Evolutionary conservation across 1,140 invertebrate species (phyloP).

Genomic region (Scaptomyza graminum): DNA sequence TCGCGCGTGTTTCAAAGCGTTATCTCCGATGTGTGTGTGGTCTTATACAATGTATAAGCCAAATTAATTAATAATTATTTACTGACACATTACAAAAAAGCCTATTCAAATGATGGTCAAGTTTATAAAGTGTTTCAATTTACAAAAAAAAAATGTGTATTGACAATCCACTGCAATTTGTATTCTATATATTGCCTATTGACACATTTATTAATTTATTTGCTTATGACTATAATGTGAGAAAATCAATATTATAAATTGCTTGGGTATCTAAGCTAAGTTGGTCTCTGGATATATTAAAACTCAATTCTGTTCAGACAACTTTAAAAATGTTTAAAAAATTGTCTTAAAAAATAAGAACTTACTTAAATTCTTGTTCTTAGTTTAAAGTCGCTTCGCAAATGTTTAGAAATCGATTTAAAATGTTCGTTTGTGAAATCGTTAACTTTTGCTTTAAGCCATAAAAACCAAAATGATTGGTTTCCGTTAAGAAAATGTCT

Average conservation of each 20-base stretch:
- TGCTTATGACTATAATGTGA: too few species aligned
- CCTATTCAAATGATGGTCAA: not conserved
- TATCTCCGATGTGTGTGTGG: conserved; percentile 14
- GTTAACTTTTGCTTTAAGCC: not conserved
- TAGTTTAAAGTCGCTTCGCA: too few species aligned
- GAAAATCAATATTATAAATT: not conserved
- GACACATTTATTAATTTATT: not conserved
- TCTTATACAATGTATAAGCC: conserved; percentile 44
- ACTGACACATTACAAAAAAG: conserved; percentile 4
- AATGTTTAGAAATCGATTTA: not conserved
- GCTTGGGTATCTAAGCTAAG: too few species aligned
- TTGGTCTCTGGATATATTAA: too few species aligned
- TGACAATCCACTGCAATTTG: not conserved
- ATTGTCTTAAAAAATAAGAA: not conserved
- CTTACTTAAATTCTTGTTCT: not conserved
- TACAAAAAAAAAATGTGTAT: too few species aligned
- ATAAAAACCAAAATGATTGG: not conserved
- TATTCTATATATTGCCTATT: conserved; percentile 1
- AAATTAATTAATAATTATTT: conserved; percentile 48
- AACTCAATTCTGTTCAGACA: too few species aligned
- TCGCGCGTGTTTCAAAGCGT: conserved; percentile 24
- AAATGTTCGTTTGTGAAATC: not conserved
- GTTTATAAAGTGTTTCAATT: conserved; percentile 2
- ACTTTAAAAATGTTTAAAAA: not conserved
- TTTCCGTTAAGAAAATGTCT: not conserved